These are phyloP conservation scores for Sebastes aleutianus DNA, from an alignment of 2,797 vertebrate species.

Conservation along the genomic window DNA sequence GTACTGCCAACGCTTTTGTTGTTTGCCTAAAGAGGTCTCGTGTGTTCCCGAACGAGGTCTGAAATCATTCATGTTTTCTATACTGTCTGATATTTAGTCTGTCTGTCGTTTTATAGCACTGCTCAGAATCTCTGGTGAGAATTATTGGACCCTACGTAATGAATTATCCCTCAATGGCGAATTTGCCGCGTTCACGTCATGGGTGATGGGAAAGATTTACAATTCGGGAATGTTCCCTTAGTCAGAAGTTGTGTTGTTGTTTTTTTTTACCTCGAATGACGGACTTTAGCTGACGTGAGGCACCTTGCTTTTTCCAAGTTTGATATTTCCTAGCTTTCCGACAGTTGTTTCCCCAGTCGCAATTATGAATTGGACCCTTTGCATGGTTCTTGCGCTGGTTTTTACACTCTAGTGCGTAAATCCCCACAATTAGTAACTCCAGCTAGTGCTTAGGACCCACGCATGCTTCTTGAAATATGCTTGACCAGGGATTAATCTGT, in stretches of 20 bases:
- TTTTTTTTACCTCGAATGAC: neutral
- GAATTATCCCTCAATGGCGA: neutral
- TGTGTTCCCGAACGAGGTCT: neutral
- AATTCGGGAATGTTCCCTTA: neutral
- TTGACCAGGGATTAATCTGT: too few species aligned
- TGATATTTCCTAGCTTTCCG: neutral
- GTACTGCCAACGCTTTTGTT: neutral
- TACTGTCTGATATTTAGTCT: neutral
- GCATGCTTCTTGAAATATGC: neutral
- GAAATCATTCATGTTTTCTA: slow-evolving; percentile 11
- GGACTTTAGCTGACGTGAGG: neutral
- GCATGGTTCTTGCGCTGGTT: neutral
- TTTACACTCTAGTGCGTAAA: neutral
- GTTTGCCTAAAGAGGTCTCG: neutral
- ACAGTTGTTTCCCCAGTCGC: neutral
- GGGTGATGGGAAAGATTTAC: neutral
- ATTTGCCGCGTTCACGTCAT: neutral
- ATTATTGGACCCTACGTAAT: neutral
- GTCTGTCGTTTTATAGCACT: slow-evolving; percentile 4
- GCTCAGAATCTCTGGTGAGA: neutral
- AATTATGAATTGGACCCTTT: neutral
- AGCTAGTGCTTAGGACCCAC: neutral
- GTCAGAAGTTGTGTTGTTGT: neutral
- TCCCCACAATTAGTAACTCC: neutral
- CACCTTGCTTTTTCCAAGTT: neutral